A percentile compares a stretch with the other conserved stretches of the same genome.
Conservation (phyloP, 2,797 vertebrate genomes). For the Falco cherrug region DNA sequence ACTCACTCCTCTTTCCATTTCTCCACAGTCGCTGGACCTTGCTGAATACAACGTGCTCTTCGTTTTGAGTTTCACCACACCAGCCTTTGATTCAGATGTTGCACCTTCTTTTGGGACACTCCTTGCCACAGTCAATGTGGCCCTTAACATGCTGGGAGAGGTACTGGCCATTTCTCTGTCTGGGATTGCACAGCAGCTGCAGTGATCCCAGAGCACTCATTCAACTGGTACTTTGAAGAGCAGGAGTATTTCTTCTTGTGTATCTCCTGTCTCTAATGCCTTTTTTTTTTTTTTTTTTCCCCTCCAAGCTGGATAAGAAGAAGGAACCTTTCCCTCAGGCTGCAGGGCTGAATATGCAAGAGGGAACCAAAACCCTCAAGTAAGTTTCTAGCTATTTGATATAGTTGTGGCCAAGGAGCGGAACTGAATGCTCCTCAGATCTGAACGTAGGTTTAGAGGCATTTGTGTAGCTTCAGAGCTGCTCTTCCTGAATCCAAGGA, state of each 20-base stretch:
- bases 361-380: constrained; percentile 92
- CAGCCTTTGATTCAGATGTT: constrained; percentile 93
- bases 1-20: not conserved
- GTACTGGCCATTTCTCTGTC: constrained; percentile 65
- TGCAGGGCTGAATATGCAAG: constrained; percentile 83
- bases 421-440: not conserved
- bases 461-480: not conserved
- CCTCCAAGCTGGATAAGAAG: constrained; percentile 91
- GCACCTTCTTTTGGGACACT: constrained; percentile 97
- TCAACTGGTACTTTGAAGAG: not conserved
- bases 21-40: constrained; percentile 89
- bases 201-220: not conserved
- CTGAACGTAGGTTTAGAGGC: not conserved
- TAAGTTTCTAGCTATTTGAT: constrained; percentile 68
- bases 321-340: constrained; percentile 88
- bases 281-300: not conserved
- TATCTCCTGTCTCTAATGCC: not conserved
- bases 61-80: constrained; percentile 93
- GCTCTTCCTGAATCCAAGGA: not conserved
- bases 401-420: not conserved
- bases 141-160: constrained; percentile 94
- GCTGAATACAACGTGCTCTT: constrained; percentile 93
- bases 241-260: not conserved
- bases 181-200: not conserved
- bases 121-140: constrained; percentile 94